Evolutionary conservation across 1,140 invertebrate genomes (phyloP).

Genomic region (Orius laevigatus): DNA sequence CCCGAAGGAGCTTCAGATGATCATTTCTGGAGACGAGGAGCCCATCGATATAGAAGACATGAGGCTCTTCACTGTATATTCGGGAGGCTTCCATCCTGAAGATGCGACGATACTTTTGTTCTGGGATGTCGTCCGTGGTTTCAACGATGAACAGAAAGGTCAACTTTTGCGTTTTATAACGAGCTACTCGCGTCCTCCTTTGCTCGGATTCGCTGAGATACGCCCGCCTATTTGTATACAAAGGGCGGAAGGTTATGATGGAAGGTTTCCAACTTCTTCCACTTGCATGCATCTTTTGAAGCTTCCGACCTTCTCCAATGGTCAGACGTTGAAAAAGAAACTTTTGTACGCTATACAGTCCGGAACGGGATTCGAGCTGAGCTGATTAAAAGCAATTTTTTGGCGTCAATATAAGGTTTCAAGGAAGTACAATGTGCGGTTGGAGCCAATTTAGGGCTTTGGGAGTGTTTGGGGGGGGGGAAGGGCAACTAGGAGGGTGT

Average conservation of each 20-base stretch:
- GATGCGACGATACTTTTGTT: conserved; percentile 63
- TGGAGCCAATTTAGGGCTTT: no score
- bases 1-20: conserved; percentile 80
- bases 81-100: conserved; percentile 62
- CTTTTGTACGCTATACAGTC: conserved; percentile 87
- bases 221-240: conserved; percentile 91
- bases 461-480: no score
- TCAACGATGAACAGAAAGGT: conserved; percentile 69
- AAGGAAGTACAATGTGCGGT: no score
- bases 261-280: conserved; percentile 82
- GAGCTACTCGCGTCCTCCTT: conserved; percentile 83
- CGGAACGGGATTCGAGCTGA: conserved; percentile 90
- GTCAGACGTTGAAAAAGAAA: conserved; percentile 62
- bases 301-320: conserved; percentile 74
- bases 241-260: conserved; percentile 72
- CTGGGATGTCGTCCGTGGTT: conserved; percentile 71
- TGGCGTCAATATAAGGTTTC: no score
- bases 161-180: conserved; percentile 93
- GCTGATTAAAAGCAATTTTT: conserved; percentile 31
- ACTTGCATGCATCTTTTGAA: conserved; percentile 97
- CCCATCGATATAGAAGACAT: conserved; percentile 84
- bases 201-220: conserved; percentile 53
- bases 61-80: conserved; percentile 63
- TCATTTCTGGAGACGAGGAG: conserved; percentile 84
- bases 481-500: no score